Evolutionary conservation across 2,113 vertebrate genomes (phyloP).

Genomic region (Toxotes chatareus): DNA sequence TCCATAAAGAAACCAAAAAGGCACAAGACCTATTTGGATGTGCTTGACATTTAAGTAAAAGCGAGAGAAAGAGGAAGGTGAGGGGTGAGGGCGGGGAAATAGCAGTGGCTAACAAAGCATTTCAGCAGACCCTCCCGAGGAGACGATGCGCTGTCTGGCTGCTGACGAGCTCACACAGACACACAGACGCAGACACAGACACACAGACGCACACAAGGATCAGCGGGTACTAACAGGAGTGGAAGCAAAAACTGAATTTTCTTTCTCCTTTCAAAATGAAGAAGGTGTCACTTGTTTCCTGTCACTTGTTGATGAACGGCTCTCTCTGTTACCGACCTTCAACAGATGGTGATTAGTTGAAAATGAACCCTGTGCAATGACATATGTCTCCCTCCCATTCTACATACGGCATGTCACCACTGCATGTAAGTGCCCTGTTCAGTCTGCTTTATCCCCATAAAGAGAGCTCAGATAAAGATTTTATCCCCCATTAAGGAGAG

Average conservation of each 20-base stretch:
- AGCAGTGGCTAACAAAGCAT: conserved; percentile 70
- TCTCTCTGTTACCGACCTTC: conserved; percentile 7
- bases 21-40: conserved; percentile 70
- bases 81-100: conserved; percentile 68
- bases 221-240: neutral
- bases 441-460: conserved; percentile 25
- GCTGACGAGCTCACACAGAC: conserved; percentile 29
- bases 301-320: conserved; percentile 13
- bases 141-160: conserved; percentile 36
- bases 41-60: conserved; percentile 82
- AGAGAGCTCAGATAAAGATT: conserved; percentile 58
- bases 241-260: conserved; percentile 8
- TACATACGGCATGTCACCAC: conserved; percentile 40
- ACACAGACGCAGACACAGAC: neutral
- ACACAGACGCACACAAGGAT: neutral
- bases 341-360: conserved; percentile 28
- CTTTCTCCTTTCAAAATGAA: conserved; percentile 5
- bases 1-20: conserved; percentile 75
- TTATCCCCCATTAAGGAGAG: conserved; percentile 47
- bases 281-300: neutral
- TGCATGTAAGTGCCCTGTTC: conserved; percentile 26
- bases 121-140: conserved; percentile 36
- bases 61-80: conserved; percentile 46
- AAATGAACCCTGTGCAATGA: conserved; percentile 23
- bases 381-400: conserved; percentile 18